phyloP scores from a whole-genome alignment of 2,797 vertebrate genomes.

The Syngnathus rostellatus region DNA sequence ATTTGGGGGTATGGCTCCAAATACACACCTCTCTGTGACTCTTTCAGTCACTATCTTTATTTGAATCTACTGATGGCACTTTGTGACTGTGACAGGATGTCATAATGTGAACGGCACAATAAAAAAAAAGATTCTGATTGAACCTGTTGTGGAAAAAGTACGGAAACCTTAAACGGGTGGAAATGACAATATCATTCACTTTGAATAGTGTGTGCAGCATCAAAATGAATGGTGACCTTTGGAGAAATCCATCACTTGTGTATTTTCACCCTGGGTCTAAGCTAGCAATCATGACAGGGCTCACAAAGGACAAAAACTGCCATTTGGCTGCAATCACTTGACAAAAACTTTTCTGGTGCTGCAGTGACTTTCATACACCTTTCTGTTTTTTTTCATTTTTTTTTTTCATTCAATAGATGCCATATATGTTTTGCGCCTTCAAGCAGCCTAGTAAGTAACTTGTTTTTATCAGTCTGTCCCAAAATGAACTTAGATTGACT shows the following conservation, averaged over 20 bases:
- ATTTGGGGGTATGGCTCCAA: too few relatives aligned
- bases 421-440: neutral
- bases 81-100: too few relatives aligned
- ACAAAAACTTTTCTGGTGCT: constrained; percentile 20
- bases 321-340: constrained; percentile 19
- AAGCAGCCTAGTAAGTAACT: neutral
- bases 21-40: too few relatives aligned
- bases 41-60: too few relatives aligned
- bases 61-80: too few relatives aligned
- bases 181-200: neutral
- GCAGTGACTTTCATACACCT: constrained; percentile 6
- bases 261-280: constrained; percentile 21
- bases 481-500: constrained; percentile 28
- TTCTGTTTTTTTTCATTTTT: too few relatives aligned
- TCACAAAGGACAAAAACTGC: constrained; percentile 12
- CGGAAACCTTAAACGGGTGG: too few relatives aligned
- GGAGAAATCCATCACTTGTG: constrained; percentile 12
- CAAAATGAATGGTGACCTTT: constrained; percentile 25
- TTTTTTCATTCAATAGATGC: neutral
- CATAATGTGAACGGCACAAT: too few relatives aligned
- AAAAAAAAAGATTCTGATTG: neutral
- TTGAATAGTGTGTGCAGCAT: constrained; percentile 3
- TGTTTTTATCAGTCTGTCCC: constrained; percentile 12
- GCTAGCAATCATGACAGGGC: constrained; percentile 17
- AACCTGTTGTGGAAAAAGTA: neutral